A percentile compares a stretch with the other conserved stretches of the same genome.
phyloP scores from a whole-genome alignment of 2,113 vertebrate species.

The Bagarius yarrelli region DNA sequence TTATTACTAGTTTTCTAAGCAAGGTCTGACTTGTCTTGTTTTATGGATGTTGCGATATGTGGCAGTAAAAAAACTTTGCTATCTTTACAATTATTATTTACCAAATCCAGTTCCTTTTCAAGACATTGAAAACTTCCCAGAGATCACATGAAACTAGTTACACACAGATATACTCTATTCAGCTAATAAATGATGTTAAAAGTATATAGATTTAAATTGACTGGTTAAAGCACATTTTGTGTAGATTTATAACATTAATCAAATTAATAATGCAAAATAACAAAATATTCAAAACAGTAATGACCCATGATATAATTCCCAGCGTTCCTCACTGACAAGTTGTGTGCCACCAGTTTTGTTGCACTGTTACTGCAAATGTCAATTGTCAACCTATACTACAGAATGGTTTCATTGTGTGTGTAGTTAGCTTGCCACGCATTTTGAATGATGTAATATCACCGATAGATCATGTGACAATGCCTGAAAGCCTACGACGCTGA shows the following conservation, averaged over 20 bases:
- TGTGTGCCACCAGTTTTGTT: neutral
- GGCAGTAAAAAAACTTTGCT: neutral
- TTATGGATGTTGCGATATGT: neutral
- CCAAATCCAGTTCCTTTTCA: too few relatives aligned
- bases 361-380: constrained; percentile 12
- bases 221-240: neutral
- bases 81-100: neutral
- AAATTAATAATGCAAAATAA: neutral
- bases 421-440: constrained; percentile 24
- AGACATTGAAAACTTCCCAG: neutral
- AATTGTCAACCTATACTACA: constrained; percentile 1
- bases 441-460: constrained; percentile 54
- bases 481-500: constrained; percentile 53
- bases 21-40: neutral
- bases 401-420: constrained; percentile 56
- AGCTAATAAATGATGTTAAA: neutral
- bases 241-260: neutral
- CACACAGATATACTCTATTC: neutral
- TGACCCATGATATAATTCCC: neutral
- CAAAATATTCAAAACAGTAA: neutral
- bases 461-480: constrained; percentile 60
- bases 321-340: neutral
- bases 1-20: neutral
- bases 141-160: neutral
- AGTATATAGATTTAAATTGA: neutral